Percentiles rank a stretch among this genome's conserved stretches.
phyloP scores from a whole-genome alignment of 2,888 invertebrate genomes.

The Erebia epiphron region DNA sequence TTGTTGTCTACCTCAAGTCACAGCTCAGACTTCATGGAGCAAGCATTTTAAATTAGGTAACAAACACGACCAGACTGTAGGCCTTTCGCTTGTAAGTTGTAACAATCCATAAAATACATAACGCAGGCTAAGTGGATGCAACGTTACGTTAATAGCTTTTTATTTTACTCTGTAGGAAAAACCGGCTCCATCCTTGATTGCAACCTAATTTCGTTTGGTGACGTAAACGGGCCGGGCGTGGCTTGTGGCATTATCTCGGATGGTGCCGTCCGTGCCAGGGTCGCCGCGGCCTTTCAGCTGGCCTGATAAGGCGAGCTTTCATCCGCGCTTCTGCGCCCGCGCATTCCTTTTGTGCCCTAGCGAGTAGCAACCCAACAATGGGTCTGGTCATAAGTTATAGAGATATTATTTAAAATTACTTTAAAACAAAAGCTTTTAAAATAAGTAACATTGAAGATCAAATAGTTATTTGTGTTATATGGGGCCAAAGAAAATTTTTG shows the following conservation, averaged over 20 bases:
- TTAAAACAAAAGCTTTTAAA: too few species aligned
- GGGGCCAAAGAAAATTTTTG: too few species aligned
- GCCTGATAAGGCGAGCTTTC: slow-evolving; percentile 60
- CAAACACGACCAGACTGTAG: too few species aligned
- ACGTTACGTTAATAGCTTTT: slow-evolving; percentile 19
- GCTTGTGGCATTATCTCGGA: slow-evolving; percentile 62
- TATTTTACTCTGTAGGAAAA: slow-evolving; percentile 34
- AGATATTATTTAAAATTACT: too few species aligned
- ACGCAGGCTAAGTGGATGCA: not conserved
- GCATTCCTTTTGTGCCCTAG: slow-evolving; percentile 44
- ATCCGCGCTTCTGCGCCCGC: slow-evolving; percentile 57
- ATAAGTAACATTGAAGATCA: too few species aligned
- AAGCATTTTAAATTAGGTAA: too few species aligned
- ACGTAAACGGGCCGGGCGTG: slow-evolving; percentile 59
- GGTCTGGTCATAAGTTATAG: too few species aligned
- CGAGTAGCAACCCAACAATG: not conserved
- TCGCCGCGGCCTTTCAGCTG: slow-evolving; percentile 62
- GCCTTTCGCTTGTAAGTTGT: too few species aligned
- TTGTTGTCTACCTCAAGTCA: too few species aligned
- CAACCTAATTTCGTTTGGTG: slow-evolving; percentile 41
- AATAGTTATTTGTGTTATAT: too few species aligned
- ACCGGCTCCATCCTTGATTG: slow-evolving; percentile 42
- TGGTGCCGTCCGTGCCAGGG: slow-evolving; percentile 71
- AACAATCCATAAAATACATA: not conserved
- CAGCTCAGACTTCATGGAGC: too few species aligned